Evolutionary conservation across 1,140 invertebrate species (phyloP).

Genomic region (Diabrotica virgifera): DNA sequence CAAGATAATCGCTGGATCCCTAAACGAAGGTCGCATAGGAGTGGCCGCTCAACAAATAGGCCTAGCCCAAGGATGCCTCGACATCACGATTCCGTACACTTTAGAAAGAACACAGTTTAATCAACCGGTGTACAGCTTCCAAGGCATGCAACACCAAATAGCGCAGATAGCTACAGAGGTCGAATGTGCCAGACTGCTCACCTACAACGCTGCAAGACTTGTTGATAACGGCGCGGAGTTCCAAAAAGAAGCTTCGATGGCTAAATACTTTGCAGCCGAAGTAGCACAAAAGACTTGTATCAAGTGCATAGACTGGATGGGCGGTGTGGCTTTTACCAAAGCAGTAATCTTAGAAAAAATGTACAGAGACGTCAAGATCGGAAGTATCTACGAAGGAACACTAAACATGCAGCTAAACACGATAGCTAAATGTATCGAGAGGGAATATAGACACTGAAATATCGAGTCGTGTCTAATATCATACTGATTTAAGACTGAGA

Average conservation of each 20-base stretch:
- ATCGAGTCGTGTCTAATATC: too few species aligned
- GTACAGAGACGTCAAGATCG: conserved; percentile 93
- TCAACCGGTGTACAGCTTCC: conserved; percentile 82
- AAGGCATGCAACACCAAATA: conserved; percentile 95
- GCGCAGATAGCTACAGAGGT: conserved; percentile 83
- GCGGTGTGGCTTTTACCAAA: conserved; percentile 90
- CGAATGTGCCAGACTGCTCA: conserved; percentile 81
- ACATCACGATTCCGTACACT: conserved; percentile 89
- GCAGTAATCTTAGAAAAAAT: conserved; percentile 97
- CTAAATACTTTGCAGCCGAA: conserved; percentile 85
- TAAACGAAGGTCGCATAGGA: conserved; percentile 94
- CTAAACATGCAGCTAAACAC: conserved; percentile 96
- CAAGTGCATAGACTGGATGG: conserved; percentile 97
- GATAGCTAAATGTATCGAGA: conserved; percentile 84
- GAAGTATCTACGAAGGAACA: conserved; percentile 96
- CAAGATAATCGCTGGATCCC: conserved; percentile 90
- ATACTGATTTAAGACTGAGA: too few species aligned
- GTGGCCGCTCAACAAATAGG: conserved; percentile 97
- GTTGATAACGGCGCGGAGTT: conserved; percentile 79
- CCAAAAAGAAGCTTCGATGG: conserved; percentile 93
- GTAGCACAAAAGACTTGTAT: conserved; percentile 66
- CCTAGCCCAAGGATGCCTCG: conserved; percentile 87
- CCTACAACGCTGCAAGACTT: conserved; percentile 91
- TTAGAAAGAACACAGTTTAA: conserved; percentile 95
- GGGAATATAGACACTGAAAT: conserved; percentile 56